Evolutionary conservation across 2,888 invertebrate genomes (phyloP).

Genomic region (Microplitis manilae): DNA sequence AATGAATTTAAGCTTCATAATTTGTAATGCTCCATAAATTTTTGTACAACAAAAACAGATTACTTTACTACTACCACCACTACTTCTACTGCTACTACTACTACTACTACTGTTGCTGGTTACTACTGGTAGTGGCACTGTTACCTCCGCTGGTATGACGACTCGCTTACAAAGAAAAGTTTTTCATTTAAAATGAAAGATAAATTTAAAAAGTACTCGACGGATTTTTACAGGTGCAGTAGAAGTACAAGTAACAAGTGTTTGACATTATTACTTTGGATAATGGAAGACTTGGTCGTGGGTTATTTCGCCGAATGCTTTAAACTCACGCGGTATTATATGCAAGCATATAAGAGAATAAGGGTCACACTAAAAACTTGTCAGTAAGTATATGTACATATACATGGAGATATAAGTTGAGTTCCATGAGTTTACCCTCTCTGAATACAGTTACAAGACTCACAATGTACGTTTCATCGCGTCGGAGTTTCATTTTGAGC

Average conservation of each 20-base stretch:
- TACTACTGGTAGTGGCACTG: too few relatives aligned
- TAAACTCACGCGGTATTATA: neutral
- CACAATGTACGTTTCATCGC: neutral
- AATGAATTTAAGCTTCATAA: neutral
- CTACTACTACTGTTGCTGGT: too few relatives aligned
- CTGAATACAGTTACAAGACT: neutral
- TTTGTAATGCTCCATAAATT: neutral
- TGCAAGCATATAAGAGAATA: neutral
- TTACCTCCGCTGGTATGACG: too few relatives aligned
- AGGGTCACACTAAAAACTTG: neutral
- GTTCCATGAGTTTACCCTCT: neutral
- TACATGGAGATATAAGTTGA: neutral
- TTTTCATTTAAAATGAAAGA: conserved; percentile 14
- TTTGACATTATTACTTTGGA: conserved; percentile 14
- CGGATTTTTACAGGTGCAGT: conserved; percentile 12
- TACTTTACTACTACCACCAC: neutral
- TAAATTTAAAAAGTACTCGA: conserved; percentile 14
- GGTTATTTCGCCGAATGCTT: conserved; percentile 14
- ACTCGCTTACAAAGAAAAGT: neutral
- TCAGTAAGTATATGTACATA: neutral
- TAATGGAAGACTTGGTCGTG: conserved; percentile 14
- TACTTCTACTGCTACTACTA: too few relatives aligned
- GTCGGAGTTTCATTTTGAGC: conserved; percentile 41
- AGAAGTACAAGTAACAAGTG: conserved; percentile 6
- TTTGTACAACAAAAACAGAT: neutral